Conservation (phyloP, 2,888 invertebrate genomes). For the Orthosia gracilis region DNA sequence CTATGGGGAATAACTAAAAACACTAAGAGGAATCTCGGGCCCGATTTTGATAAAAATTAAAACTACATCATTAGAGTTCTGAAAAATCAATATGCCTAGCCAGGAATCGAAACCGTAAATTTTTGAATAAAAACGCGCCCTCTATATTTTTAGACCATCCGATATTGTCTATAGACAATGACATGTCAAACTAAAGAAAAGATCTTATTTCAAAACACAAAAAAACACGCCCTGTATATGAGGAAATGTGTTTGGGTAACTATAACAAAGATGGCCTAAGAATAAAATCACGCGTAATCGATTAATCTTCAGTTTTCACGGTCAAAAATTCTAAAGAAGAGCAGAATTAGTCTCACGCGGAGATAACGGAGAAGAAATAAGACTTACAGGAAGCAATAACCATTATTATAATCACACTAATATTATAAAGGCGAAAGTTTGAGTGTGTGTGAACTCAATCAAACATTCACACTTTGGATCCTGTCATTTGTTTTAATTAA, state of each 20-base stretch:
- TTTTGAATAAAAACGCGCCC: no score
- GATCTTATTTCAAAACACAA: no score
- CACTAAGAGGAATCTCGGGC: no score
- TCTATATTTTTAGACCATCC: no score
- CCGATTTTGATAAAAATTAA: neutral
- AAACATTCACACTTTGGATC: conserved; percentile 41
- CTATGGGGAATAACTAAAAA: no score
- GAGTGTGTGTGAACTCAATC: conserved; percentile 23
- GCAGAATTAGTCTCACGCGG: conserved; percentile 27
- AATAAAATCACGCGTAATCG: conserved; percentile 56
- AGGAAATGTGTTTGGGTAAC: conserved; percentile 61
- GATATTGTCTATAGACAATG: no score
- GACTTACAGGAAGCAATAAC: conserved; percentile 30
- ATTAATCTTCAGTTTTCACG: conserved; percentile 56
- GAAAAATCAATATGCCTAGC: neutral
- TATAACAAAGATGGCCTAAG: conserved; percentile 55
- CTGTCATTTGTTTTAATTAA: conserved; percentile 49
- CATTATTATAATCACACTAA: neutral
- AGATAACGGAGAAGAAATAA: conserved; percentile 25
- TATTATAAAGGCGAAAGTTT: no score
- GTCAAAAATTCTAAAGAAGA: conserved; percentile 44
- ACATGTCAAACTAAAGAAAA: no score
- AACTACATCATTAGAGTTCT: neutral
- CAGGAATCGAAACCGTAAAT: no score
- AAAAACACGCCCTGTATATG: conserved; percentile 24